Evolutionary conservation across 2,888 invertebrate genomes (phyloP).

Genomic region (Isoperla grammatica): DNA sequence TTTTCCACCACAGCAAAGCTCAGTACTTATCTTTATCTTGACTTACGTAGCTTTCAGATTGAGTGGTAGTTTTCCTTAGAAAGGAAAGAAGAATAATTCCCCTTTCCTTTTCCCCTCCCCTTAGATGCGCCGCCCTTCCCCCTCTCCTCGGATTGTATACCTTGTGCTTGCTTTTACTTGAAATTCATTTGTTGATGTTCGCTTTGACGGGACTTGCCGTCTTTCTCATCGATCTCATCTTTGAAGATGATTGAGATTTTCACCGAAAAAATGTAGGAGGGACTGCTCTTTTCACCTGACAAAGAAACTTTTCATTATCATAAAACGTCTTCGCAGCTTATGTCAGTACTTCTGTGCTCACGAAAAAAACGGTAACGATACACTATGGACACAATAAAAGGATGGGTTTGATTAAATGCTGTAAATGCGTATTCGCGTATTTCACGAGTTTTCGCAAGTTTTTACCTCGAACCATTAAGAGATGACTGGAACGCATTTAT

Average conservation of each 20-base stretch:
- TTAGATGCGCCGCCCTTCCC: not conserved
- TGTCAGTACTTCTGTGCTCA: too few relatives aligned
- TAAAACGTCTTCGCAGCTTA: not conserved
- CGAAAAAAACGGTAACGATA: too few relatives aligned
- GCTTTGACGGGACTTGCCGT: constrained; percentile 8
- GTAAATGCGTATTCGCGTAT: too few relatives aligned
- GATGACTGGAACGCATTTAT: too few relatives aligned
- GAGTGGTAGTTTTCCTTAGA: constrained; percentile 16
- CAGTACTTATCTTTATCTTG: constrained; percentile 18
- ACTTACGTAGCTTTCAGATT: constrained; percentile 18
- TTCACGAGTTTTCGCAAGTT: too few relatives aligned
- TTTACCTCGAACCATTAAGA: too few relatives aligned
- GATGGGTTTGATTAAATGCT: too few relatives aligned
- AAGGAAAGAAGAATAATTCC: not conserved
- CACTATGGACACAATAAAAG: too few relatives aligned
- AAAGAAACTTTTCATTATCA: constrained; percentile 1
- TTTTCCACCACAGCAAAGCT: not conserved
- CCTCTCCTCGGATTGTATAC: not conserved
- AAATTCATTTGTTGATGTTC: constrained; percentile 16
- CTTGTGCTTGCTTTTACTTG: constrained; percentile 16
- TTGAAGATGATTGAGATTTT: constrained; percentile 12
- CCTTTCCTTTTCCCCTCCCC: constrained; percentile 2
- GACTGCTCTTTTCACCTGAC: not conserved
- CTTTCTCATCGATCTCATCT: constrained; percentile 3
- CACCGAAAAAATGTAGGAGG: not conserved